Evolutionary conservation across 1,140 invertebrate species (phyloP).

Genomic region (Drosophila santomea): DNA sequence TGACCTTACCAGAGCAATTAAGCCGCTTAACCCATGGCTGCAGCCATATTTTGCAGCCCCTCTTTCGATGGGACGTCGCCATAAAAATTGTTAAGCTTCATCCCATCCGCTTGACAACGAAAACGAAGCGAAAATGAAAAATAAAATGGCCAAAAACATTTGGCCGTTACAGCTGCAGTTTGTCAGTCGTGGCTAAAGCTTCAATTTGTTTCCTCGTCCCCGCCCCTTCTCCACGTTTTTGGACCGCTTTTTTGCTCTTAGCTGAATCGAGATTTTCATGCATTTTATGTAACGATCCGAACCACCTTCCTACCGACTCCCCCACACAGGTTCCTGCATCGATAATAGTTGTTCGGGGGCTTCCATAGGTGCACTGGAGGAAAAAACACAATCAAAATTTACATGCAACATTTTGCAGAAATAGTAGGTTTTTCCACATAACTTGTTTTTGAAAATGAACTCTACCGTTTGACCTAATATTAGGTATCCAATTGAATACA

Average conservation of each 20-base stretch:
- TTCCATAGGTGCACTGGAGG: constrained; percentile 1
- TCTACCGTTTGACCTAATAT: no score
- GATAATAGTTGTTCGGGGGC: constrained; percentile 64
- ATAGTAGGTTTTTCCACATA: not conserved
- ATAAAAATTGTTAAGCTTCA: constrained; percentile 63
- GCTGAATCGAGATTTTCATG: constrained; percentile 68
- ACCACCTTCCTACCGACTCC: constrained; percentile 1
- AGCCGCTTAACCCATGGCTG: constrained; percentile 67
- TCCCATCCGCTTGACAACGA: constrained; percentile 70
- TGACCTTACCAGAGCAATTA: constrained; percentile 78
- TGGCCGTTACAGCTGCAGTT: constrained; percentile 75
- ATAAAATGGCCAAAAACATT: constrained; percentile 72
- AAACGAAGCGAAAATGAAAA: constrained; percentile 52
- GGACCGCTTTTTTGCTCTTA: constrained; percentile 48
- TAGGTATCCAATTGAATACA: no score
- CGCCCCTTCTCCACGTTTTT: constrained; percentile 2
- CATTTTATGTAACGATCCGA: constrained; percentile 75
- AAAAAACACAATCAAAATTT: not conserved
- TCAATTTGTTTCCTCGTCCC: constrained; percentile 64
- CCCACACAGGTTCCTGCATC: constrained; percentile 47
- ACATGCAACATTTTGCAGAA: not conserved
- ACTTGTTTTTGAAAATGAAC: no score
- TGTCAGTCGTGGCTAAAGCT: constrained; percentile 72
- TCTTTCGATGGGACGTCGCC: constrained; percentile 12
- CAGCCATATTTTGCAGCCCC: constrained; percentile 14